phyloP scores from a whole-genome alignment of 92 coral and sea anemone genomes.

The Actinostola sp. region DNA sequence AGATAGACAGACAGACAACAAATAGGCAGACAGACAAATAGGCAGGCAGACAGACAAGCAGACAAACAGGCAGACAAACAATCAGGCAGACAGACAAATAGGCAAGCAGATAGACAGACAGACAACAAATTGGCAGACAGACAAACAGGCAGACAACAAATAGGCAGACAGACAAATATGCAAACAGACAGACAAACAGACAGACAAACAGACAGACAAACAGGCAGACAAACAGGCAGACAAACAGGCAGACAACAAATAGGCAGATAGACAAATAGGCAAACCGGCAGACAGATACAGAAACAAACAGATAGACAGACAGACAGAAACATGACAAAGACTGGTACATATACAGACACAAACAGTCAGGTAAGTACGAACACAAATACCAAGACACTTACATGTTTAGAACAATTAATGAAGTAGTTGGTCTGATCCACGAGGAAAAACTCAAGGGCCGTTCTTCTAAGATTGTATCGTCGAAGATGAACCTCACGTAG shows the following conservation, averaged over 20 bases:
- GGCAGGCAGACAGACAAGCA: neutral
- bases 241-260: too few species aligned
- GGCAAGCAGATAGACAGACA: neutral
- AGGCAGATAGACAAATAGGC: neutral
- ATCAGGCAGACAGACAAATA: neutral
- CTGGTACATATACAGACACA: neutral
- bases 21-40: neutral
- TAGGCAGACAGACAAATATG: neutral
- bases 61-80: neutral
- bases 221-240: neutral
- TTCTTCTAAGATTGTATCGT: conserved; percentile 87
- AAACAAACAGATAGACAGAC: neutral
- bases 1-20: too few species aligned
- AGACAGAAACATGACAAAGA: neutral
- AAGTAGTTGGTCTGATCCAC: conserved; percentile 97
- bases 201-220: neutral
- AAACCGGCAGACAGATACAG: neutral
- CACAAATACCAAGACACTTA: conserved; percentile 12
- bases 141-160: too few species aligned
- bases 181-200: neutral
- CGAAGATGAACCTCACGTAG: conserved; percentile 94
- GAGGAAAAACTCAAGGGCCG: conserved; percentile 92
- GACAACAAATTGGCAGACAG: too few species aligned
- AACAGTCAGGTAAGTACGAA: neutral
- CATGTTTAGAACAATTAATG: conserved; percentile 90